phyloP scores from a whole-genome alignment of 2,888 invertebrate species.

The Pristionchus maxplancki region DNA sequence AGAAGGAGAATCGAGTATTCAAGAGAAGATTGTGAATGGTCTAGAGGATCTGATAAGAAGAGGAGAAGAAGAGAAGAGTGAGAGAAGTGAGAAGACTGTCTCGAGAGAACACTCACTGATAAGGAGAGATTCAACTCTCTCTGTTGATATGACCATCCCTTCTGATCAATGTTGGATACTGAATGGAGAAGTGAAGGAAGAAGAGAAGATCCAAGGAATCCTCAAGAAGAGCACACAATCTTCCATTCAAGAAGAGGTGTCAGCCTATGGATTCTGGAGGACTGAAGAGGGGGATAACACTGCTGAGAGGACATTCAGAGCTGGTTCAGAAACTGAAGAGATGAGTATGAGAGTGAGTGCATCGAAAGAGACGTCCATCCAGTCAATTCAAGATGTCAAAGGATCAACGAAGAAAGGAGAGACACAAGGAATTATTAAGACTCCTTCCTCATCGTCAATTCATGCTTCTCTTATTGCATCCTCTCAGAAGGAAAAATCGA shows the following conservation, averaged over 20 bases:
- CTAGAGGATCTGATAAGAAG: constrained; percentile 8
- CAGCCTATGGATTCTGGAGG: constrained; percentile 58
- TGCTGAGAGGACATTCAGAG: constrained; percentile 54
- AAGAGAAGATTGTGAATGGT: neutral
- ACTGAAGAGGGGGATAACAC: constrained; percentile 53
- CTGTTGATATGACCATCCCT: constrained; percentile 15
- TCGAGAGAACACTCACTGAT: constrained; percentile 2
- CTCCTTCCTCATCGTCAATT: neutral
- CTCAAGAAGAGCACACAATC: neutral
- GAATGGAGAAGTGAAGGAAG: constrained; percentile 17
- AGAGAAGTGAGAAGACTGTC: constrained; percentile 7
- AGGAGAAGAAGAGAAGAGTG: constrained; percentile 42
- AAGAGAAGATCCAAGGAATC: constrained; percentile 20
- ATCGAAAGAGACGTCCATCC: neutral
- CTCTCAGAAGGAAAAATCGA: neutral
- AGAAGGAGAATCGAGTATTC: constrained; percentile 21
- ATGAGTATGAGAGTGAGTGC: constrained; percentile 16
- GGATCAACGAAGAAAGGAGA: neutral
- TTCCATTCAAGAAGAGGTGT: constrained; percentile 50
- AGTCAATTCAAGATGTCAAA: neutral
- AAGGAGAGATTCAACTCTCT: constrained; percentile 4
- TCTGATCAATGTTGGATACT: constrained; percentile 24
- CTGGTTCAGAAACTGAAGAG: neutral
- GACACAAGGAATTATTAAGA: neutral
- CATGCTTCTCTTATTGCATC: neutral